Base-by-base conservation (phyloP, 2,113 vertebrate species). In the Nansenia antarctica region DNA sequence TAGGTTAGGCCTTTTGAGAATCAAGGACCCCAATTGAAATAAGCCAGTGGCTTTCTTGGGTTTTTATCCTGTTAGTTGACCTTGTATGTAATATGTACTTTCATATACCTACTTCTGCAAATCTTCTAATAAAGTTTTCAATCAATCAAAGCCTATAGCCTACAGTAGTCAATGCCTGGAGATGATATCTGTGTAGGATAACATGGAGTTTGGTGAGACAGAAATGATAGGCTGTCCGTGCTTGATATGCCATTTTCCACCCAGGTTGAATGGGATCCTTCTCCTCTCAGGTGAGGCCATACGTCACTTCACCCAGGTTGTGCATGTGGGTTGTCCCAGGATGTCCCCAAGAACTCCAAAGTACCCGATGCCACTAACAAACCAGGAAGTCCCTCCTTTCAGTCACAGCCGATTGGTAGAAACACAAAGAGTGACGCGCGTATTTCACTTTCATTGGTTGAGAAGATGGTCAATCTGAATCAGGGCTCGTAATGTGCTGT, bases 301-400 rank as follows among this genome's bases (percentile, higher is more conserved):
- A 85, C 84, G 85, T 86, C 79, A 88, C 2, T 4, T 20, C 34
- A 35, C 12, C 30, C 77, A 73, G 67, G 78, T 74, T 79, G 68
- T 68, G 73, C 67, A 15, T 73, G 18, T 26, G 20, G 18, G 5
- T 31, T 65, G 70, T 83, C 72, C 74, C 79, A 80, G 69, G 76
- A 80, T 57, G 20, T 66, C 55, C 3, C 68, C 72, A 68, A 71
- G 61, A 42, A 42, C 55, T 78, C 69, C 70, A 62, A 62, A 55
- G 49, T 22, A 39, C 27, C 73, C 5, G 45, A 54, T 54, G 20
- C 22, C 18, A 20, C 29, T 8, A 0, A 47, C 54, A 27, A 8
- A 47, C 47, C 0, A 82, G 92, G 91, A 93, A 93, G 90, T 93
- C 82, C 92, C 83, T 69, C 90, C 91, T 27, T 45, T 1, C 0